These are phyloP conservation scores for Leptodactylus fallax DNA, from an alignment of 2,797 vertebrate species.

Conservation along the genomic window DNA sequence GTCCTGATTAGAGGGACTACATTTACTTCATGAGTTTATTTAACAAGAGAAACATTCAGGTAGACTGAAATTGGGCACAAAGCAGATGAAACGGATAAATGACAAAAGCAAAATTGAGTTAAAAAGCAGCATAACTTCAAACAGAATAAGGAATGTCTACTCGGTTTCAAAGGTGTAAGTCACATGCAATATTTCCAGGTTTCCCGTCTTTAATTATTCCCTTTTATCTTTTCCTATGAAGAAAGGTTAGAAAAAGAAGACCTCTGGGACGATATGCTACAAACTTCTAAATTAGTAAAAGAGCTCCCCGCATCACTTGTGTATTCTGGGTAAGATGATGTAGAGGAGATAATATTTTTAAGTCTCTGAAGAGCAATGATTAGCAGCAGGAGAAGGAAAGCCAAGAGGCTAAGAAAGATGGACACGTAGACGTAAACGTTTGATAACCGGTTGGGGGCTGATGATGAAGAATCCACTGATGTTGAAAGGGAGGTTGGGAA, in stretches of 20 bases:
- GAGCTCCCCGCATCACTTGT: slow-evolving; percentile 91
- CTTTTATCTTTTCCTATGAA: slow-evolving; percentile 71
- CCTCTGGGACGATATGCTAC: slow-evolving; percentile 90
- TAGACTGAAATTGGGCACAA: slow-evolving; percentile 50
- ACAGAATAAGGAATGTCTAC: slow-evolving; percentile 65
- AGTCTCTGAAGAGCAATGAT: slow-evolving; percentile 94
- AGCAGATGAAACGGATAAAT: slow-evolving; percentile 63
- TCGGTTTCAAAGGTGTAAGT: slow-evolving; percentile 64
- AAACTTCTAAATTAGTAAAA: slow-evolving; percentile 97
- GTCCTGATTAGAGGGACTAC: slow-evolving; percentile 45
- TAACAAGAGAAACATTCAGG: slow-evolving; percentile 43
- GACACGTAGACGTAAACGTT: slow-evolving; percentile 93
- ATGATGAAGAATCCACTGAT: slow-evolving; percentile 78
- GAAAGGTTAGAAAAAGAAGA: slow-evolving; percentile 89
- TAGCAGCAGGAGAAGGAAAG: slow-evolving; percentile 91
- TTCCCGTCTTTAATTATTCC: slow-evolving; percentile 29
- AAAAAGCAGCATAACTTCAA: slow-evolving; percentile 54
- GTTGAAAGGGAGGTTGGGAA: slow-evolving; percentile 88
- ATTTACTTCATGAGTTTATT: slow-evolving; percentile 48
- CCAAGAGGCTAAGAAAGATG: slow-evolving; percentile 93
- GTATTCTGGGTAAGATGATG: slow-evolving; percentile 90
- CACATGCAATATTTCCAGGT: slow-evolving; percentile 62
- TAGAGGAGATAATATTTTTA: slow-evolving; percentile 96
- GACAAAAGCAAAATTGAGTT: slow-evolving; percentile 59
- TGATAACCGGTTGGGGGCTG: slow-evolving; percentile 77